Conservation (phyloP, 2,797 vertebrate species). For the Crocodylus rhombifer region DNA sequence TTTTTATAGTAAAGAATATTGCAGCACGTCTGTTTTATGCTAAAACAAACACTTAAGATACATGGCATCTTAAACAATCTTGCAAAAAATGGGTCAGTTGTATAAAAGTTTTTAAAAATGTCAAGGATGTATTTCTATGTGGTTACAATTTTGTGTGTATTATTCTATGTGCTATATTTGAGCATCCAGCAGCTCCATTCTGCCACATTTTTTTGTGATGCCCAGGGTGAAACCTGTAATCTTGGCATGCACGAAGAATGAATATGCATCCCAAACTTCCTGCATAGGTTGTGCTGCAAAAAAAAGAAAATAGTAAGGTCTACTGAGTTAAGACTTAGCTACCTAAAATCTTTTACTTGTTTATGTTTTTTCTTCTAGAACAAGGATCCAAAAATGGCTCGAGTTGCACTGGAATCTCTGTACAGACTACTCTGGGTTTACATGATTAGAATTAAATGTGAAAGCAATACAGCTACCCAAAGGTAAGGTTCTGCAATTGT, state of each 20-base stretch:
- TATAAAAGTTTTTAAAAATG: background rate
- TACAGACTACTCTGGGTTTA: conserved; percentile 99
- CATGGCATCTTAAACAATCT: background rate
- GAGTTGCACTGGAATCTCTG: conserved; percentile 96
- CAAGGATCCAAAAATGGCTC: conserved; percentile 98
- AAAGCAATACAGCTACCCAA: conserved; percentile 98
- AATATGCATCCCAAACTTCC: background rate
- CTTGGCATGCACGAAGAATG: background rate
- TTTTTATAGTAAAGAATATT: background rate
- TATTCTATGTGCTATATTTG: background rate
- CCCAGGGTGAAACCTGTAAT: background rate
- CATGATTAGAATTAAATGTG: conserved; percentile 99
- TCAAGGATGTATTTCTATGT: background rate
- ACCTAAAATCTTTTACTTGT: background rate
- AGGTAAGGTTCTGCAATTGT: conserved; percentile 84
- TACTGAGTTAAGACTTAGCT: background rate
- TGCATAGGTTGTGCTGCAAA: background rate
- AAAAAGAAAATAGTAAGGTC: background rate
- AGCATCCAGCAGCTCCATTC: background rate
- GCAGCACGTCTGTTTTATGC: background rate
- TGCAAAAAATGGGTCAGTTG: background rate
- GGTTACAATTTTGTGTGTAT: background rate
- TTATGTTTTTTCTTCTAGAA: conserved; percentile 84
- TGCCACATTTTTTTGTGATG: background rate
- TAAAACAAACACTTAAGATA: background rate